Percentiles rank a stretch among this genome's conserved stretches.
Evolutionary conservation across 64 coral and sea anemone genomes (phyloP).

Genomic region (Platygyra sinensis): DNA sequence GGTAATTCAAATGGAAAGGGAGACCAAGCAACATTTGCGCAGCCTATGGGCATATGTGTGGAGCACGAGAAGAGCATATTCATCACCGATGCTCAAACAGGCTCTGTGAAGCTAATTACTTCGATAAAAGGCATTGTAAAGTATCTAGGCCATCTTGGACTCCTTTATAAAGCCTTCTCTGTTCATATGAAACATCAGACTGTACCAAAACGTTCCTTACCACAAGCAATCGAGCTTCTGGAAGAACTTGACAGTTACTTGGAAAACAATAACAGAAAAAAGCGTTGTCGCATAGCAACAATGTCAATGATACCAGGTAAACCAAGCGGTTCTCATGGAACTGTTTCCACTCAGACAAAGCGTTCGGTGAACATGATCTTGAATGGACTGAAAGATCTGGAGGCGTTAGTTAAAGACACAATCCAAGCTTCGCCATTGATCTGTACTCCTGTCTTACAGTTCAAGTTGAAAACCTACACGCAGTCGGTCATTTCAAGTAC

Average conservation of each 20-base stretch:
- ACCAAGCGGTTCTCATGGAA: constrained; percentile 21
- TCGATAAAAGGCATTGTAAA: neutral
- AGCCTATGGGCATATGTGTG: constrained; percentile 15
- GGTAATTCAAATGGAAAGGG: constrained; percentile 25
- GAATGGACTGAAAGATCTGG: too few species aligned
- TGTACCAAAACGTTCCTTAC: neutral
- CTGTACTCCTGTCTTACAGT: too few species aligned
- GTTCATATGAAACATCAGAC: constrained; percentile 10
- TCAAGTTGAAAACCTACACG: too few species aligned
- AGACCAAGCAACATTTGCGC: neutral
- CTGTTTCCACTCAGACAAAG: constrained; percentile 19
- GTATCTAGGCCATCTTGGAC: neutral
- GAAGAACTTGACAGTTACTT: constrained; percentile 21
- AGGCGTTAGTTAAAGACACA: too few species aligned
- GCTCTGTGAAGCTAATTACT: neutral
- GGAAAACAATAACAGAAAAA: neutral
- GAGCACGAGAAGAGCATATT: constrained; percentile 1
- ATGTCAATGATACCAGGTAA: neutral
- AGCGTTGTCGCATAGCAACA: constrained; percentile 16
- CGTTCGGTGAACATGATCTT: neutral
- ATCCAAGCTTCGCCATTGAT: too few species aligned
- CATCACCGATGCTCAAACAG: constrained; percentile 16
- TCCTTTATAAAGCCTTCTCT: neutral
- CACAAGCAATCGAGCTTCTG: neutral
- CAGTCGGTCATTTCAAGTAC: too few species aligned